phyloP scores from a whole-genome alignment of 30 jellyfish, hydroid and myxozoan genomes.

The Morbakka virulenta region DNA sequence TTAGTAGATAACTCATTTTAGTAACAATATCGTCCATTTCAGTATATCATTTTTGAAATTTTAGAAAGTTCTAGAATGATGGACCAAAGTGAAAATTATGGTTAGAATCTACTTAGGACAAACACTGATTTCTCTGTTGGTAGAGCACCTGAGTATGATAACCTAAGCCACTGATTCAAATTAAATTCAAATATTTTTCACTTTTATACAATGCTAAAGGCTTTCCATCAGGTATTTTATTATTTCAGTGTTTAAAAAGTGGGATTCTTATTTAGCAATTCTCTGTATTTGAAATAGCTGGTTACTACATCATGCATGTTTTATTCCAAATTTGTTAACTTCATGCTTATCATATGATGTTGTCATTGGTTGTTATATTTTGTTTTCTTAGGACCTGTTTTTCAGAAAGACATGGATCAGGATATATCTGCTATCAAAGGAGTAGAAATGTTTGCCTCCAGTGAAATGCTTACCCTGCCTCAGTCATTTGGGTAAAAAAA shows the following conservation, averaged over 20 bases:
- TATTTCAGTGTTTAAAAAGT: too few relatives aligned
- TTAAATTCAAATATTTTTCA: neutral
- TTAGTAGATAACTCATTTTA: too few relatives aligned
- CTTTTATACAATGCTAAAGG: neutral
- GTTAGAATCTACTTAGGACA: too few relatives aligned
- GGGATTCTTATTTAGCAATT: too few relatives aligned
- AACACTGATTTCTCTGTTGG: too few relatives aligned
- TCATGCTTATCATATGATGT: neutral
- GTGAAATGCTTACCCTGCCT: slow-evolving; percentile 82
- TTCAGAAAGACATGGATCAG: slow-evolving; percentile 13
- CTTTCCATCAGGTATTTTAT: neutral
- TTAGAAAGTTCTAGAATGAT: too few relatives aligned
- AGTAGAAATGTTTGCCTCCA: slow-evolving; percentile 67
- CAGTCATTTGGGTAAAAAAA: slow-evolving; percentile 87
- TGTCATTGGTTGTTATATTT: neutral
- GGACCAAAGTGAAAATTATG: too few relatives aligned
- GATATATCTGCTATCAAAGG: slow-evolving; percentile 83
- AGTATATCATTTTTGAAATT: too few relatives aligned
- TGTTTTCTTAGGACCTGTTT: slow-evolving; percentile 9
- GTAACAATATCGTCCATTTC: too few relatives aligned
- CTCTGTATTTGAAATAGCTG: too few relatives aligned
- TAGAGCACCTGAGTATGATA: too few relatives aligned
- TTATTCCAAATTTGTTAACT: neutral
- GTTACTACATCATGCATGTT: neutral
- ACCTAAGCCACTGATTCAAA: too few relatives aligned